Base-by-base conservation (phyloP, 23 tunicate genomes). In the Pegea sp. region DNA sequence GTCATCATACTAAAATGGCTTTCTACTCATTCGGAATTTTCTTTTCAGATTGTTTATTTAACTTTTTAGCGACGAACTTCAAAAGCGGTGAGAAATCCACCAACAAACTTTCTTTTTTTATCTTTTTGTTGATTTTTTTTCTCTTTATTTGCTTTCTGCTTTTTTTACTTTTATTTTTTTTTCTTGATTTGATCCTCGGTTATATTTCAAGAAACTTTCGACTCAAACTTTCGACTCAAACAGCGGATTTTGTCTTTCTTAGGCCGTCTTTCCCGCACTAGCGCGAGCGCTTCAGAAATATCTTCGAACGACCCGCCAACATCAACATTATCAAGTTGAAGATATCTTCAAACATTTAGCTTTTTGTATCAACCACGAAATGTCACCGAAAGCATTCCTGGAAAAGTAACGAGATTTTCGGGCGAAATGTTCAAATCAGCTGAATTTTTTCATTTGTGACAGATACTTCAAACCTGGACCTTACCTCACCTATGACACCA, bases 251-350 rank as follows among this genome's bases (percentile, higher is more conserved):
- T 53, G 24, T 53, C 58, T 53, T 25, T 20, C 26, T 24, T 53
- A 89, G 90, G 89, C 71, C 3, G 74, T 89, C 5, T 89, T 89
- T 57, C 98, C 98, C 11, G 88, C 98, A 3, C 56, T 89, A 13
- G 98, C 98, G 6, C 65, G 98, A 34, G 66, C 98, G 6, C 33
- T 89, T 32, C 98, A 89, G 58, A 89, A 89, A 59, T 89, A 77
- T 42, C 71, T 89, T 19, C 75, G 98, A 42, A 89, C 98, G 4
- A 89, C 98, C 8, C 48, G 98, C 23, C 98, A 89, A 52, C 88
- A 89, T 56, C 98, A 71, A 30, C 98, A 89, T 58, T 89, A 89
- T 48, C 57, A 70, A 25, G 67, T 89, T 24, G 91, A 66, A n/a
- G 77, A 78, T 33, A 89, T 89, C 51, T 62, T 76, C 25, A 52